Conservation (phyloP, 2,888 invertebrate species). For the Eupithecia abbreviata region DNA sequence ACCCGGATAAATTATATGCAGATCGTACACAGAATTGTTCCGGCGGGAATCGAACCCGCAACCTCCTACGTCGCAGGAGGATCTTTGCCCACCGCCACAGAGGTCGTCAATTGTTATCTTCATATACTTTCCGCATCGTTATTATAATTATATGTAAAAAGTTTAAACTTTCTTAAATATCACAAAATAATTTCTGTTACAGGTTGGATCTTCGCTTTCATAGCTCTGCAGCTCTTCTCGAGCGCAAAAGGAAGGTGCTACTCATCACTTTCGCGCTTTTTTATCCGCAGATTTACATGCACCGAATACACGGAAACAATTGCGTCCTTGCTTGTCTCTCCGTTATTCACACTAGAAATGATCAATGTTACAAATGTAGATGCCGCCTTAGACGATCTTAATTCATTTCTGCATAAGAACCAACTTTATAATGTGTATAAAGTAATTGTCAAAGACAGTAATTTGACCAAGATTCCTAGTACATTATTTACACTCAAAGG, state of each 20-base stretch:
- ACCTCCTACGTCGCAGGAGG: too few relatives aligned
- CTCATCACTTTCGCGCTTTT: neutral
- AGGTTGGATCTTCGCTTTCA: neutral
- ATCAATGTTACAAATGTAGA: constrained; percentile 8
- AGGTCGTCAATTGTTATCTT: too few relatives aligned
- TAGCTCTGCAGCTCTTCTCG: neutral
- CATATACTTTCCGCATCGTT: too few relatives aligned
- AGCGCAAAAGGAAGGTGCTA: neutral
- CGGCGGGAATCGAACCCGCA: too few relatives aligned
- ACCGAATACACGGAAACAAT: constrained; percentile 4
- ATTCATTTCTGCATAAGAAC: neutral
- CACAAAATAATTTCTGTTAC: neutral
- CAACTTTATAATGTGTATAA: neutral
- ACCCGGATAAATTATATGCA: too few relatives aligned
- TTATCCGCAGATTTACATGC: constrained; percentile 10
- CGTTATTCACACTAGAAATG: constrained; percentile 10
- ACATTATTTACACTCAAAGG: constrained; percentile 4
- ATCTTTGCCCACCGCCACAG: too few relatives aligned
- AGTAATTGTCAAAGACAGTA: constrained; percentile 16
- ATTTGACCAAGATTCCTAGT: constrained; percentile 8
- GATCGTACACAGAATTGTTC: too few relatives aligned
- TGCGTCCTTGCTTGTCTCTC: neutral
- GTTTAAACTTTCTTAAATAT: neutral
- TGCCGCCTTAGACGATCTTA: neutral
- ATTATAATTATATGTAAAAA: neutral